Percentiles rank a stretch among this genome's conserved stretches.
Evolutionary conservation across 1,140 invertebrate genomes (phyloP).

Genomic region (Druon quercuslanigerum): DNA sequence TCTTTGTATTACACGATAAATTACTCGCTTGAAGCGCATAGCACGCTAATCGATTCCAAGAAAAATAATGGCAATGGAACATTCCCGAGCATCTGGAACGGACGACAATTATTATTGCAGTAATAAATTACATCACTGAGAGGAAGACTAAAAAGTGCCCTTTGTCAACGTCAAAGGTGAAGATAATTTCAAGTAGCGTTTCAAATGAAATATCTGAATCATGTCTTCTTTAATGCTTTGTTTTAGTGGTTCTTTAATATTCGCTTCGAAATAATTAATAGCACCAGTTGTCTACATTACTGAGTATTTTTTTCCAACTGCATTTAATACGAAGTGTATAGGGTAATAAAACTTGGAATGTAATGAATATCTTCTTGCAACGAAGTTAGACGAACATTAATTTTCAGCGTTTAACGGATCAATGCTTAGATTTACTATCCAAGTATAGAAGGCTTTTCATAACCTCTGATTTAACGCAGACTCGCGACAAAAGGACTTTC

Average conservation of each 20-base stretch:
- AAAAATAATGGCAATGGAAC: constrained; percentile 41
- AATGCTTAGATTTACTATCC: background rate
- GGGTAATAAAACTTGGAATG: too few relatives aligned
- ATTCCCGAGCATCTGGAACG: constrained; percentile 42
- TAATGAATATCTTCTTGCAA: too few relatives aligned
- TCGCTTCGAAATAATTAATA: too few relatives aligned
- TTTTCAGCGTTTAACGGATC: background rate
- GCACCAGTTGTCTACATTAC: too few relatives aligned
- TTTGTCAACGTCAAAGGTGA: too few relatives aligned
- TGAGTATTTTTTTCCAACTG: too few relatives aligned
- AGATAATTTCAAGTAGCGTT: too few relatives aligned
- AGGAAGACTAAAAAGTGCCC: background rate
- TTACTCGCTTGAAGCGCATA: constrained; percentile 19
- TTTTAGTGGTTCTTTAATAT: too few relatives aligned
- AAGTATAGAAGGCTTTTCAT: constrained; percentile 35
- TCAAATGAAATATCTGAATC: too few relatives aligned
- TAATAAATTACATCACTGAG: background rate
- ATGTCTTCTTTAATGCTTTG: too few relatives aligned
- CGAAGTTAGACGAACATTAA: background rate
- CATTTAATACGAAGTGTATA: too few relatives aligned
- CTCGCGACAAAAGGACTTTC: constrained; percentile 57
- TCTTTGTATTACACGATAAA: constrained; percentile 27
- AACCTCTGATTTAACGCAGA: constrained; percentile 62
- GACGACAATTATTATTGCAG: background rate
- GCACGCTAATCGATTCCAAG: constrained; percentile 39